Conservation (phyloP, 23 tunicate genomes). For the Halocynthia aurantium region DNA sequence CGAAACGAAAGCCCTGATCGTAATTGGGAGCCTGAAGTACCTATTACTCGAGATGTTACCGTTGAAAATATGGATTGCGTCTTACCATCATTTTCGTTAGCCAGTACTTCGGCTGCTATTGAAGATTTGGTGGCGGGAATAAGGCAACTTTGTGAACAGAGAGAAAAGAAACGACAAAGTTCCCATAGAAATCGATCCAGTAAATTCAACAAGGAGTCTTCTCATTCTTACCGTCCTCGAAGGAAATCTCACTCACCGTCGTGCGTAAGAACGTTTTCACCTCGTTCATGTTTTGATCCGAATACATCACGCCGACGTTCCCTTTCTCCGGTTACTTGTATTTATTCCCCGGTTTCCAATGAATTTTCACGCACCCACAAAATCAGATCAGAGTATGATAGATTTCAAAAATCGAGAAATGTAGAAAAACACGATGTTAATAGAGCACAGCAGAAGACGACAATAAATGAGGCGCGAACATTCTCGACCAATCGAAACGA, state of each 20-base stretch:
- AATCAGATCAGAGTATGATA: too few relatives aligned
- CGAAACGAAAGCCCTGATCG: too few relatives aligned
- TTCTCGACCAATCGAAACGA: too few relatives aligned
- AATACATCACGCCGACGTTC: neutral
- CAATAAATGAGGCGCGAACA: too few relatives aligned
- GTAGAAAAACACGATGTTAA: too few relatives aligned
- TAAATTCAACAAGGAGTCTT: neutral
- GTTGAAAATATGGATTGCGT: constrained; percentile 4
- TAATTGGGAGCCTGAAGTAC: too few relatives aligned
- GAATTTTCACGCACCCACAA: too few relatives aligned
- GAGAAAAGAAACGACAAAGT: too few relatives aligned
- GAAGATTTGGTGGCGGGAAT: constrained; percentile 11
- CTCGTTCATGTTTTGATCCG: neutral
- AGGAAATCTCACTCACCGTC: constrained; percentile 8
- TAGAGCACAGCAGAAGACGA: too few relatives aligned
- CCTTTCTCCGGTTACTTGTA: neutral
- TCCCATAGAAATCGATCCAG: too few relatives aligned
- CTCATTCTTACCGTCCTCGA: neutral
- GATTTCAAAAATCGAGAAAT: too few relatives aligned
- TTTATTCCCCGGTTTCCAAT: neutral
- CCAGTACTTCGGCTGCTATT: neutral
- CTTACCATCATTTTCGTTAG: neutral
- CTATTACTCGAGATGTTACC: neutral
- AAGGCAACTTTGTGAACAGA: neutral
- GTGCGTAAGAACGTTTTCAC: neutral